Conservation (phyloP, 1,140 invertebrate genomes). For the Helicoverpa zea region DNA sequence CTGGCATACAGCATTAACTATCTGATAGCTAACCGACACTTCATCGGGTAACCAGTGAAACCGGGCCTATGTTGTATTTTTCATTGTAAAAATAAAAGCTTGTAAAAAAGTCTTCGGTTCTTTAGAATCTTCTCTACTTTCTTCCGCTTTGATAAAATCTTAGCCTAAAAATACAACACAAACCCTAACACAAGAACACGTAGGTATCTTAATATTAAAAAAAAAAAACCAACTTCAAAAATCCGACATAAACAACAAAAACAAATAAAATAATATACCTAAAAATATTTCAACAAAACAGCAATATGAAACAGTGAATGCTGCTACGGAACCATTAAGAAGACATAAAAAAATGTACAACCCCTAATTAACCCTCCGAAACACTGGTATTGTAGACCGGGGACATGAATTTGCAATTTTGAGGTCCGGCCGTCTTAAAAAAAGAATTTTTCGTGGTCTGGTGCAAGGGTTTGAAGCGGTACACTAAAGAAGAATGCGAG, state of each 20-base stretch:
- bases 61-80: too few species aligned
- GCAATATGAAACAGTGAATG: constrained; percentile 32
- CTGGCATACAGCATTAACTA: too few species aligned
- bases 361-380: constrained; percentile 43
- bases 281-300: background rate
- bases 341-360: constrained; percentile 43
- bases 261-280: background rate
- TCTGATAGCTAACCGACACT: too few species aligned
- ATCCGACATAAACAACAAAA: background rate
- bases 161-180: too few species aligned
- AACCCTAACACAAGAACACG: too few species aligned
- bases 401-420: constrained; percentile 46
- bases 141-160: too few species aligned
- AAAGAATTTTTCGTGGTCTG: background rate
- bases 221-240: background rate
- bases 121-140: too few species aligned
- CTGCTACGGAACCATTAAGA: constrained; percentile 34
- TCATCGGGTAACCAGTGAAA: too few species aligned
- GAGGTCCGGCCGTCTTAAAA: constrained; percentile 29
- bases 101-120: too few species aligned
- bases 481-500: too few species aligned
- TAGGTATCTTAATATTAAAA: background rate
- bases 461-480: background rate
- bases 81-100: too few species aligned
- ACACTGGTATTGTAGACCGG: constrained; percentile 35